A percentile compares a stretch with the other conserved stretches of the same genome.
phyloP scores from a whole-genome alignment of 2,113 vertebrate species.

The Pollimyrus isidori region DNA sequence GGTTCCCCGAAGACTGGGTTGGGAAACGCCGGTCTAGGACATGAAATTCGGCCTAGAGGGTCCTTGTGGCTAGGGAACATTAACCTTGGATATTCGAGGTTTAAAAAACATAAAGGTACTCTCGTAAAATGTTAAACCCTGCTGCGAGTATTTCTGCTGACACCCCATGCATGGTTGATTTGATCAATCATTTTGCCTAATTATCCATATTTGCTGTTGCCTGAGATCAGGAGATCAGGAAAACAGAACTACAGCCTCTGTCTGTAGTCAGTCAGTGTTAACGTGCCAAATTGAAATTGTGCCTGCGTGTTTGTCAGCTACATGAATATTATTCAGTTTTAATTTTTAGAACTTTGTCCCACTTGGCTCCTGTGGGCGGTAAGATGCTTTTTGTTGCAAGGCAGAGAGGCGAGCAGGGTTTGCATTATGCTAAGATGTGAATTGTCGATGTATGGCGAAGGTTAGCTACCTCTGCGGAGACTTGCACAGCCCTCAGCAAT shows the following conservation, averaged over 20 bases:
- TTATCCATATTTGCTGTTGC: background rate
- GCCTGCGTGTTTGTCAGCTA: background rate
- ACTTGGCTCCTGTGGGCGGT: background rate
- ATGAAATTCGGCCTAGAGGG: background rate
- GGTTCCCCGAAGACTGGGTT: background rate
- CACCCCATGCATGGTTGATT: background rate
- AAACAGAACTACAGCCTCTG: background rate
- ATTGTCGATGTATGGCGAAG: background rate
- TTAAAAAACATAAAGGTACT: background rate
- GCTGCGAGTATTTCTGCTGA: background rate
- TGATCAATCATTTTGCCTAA: background rate
- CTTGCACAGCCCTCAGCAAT: background rate
- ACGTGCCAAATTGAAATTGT: background rate
- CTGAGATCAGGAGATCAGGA: background rate
- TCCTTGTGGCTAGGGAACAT: background rate
- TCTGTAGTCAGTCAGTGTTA: background rate
- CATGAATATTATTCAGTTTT: background rate
- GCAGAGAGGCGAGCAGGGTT: background rate
- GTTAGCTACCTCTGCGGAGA: background rate
- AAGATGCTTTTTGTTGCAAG: conserved; percentile 3
- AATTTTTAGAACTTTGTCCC: background rate
- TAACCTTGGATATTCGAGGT: background rate
- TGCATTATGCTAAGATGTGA: conserved; percentile 6
- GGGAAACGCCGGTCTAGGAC: background rate
- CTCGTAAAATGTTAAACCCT: background rate